Base-by-base conservation (phyloP, 1,140 invertebrate genomes). In the Drosophila lacertosa region DNA sequence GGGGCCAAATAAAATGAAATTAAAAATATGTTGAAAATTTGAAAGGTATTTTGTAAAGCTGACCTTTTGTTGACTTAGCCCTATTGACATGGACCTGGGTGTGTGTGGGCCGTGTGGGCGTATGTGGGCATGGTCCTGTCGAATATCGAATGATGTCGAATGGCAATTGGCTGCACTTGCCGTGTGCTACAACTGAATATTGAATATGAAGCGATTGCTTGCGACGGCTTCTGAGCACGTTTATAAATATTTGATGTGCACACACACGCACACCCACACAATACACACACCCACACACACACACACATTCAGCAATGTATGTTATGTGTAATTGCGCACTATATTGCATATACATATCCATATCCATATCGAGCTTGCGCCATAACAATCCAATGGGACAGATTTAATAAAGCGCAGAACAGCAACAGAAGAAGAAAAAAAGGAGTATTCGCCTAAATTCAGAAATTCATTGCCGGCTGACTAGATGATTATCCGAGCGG, bases 381-480 rank as follows among this genome's bases (percentile, higher is more conserved):
- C 37, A 59, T 37, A 35, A 47, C 40, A 35, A 40, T 54, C 35
- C 51, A 54, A 26, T 20, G 35, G 51, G 15, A 57, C 29, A 66
- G 63, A 71, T 71, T 71, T 71, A 71, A 71, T 71, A 70, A 65
- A 70, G 62, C 50, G 64, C 22, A n/a, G n/a, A n/a, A n/a, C 26
- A 26, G 22, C 44, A 39, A 40, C 13, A 26, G 6, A 48, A 42
- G 32, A 26, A 4, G 10, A 33, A 26, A 3, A 48, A 42, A 40
- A 26, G 7, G 10, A 33, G 68, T 45, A 65, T 50, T 50, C 62
- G 67, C 53, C 62, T 71, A 66, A 58, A 71, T 71, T 71, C 62
- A 71, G 68, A 66, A 66, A 71, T 66, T 71, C 68, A 66, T 71
- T 65, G 68, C 50, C 47, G 20, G 26, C 50, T 69, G 45, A 16